A percentile compares a stretch with the other conserved stretches of the same genome.
These are phyloP conservation scores for Carassius gibelio DNA, from an alignment of 2,113 vertebrate species.

Conservation along the genomic window DNA sequence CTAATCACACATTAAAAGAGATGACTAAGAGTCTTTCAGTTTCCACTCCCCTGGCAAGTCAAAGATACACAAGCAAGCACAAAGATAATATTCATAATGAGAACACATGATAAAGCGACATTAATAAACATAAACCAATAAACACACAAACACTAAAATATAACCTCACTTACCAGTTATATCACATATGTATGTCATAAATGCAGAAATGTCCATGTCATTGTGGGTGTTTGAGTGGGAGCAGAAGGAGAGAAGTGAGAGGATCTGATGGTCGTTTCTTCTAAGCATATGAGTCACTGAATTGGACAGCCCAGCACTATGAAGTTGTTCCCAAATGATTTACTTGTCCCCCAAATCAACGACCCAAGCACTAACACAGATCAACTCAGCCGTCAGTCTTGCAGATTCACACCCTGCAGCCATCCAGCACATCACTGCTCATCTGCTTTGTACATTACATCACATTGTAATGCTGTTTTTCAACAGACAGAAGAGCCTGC, in stretches of 20 bases:
- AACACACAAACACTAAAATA: not conserved
- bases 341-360: slow-evolving; percentile 44
- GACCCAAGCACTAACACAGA: slow-evolving; percentile 50
- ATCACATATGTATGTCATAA: not conserved
- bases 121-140: not conserved
- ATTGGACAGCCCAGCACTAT: slow-evolving; percentile 34
- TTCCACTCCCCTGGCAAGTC: not conserved
- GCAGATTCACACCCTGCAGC: slow-evolving; percentile 36
- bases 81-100: not conserved
- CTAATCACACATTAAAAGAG: slow-evolving; percentile 12
- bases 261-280: slow-evolving; percentile 39
- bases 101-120: not conserved
- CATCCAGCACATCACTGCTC: slow-evolving; percentile 38
- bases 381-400: slow-evolving; percentile 54
- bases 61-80: slow-evolving; percentile 7
- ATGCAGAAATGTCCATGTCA: slow-evolving; percentile 5
- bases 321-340: slow-evolving; percentile 21
- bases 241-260: not conserved
- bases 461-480: slow-evolving; percentile 1
- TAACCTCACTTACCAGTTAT: not conserved
- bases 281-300: slow-evolving; percentile 47
- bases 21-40: not conserved
- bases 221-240: slow-evolving; percentile 11
- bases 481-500: not conserved
- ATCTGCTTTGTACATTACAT: slow-evolving; percentile 36